Percentiles rank a stretch among this genome's conserved stretches.
phyloP scores from a whole-genome alignment of 1,140 invertebrate species.

The Cryptotermes secundus region DNA sequence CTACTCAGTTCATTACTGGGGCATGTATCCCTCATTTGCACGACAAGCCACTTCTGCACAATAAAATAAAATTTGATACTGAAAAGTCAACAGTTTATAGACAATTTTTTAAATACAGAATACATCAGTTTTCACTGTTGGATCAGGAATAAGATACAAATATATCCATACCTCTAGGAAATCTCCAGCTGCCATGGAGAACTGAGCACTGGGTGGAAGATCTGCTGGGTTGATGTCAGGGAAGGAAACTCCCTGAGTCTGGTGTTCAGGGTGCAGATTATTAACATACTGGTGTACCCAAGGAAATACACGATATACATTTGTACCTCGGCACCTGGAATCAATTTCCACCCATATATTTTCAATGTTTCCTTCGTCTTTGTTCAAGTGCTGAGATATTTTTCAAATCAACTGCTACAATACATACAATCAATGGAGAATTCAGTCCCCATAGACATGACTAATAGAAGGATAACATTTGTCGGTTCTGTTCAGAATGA shows the following conservation, averaged over 20 bases:
- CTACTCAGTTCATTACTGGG: too few species aligned
- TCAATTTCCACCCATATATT: neutral
- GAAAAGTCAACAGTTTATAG: too few species aligned
- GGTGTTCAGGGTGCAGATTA: conserved; percentile 77
- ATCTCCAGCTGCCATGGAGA: conserved; percentile 96
- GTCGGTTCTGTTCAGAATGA: too few species aligned
- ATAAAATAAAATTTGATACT: too few species aligned
- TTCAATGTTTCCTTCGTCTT: neutral
- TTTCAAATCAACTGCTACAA: neutral
- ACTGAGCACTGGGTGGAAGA: conserved; percentile 65
- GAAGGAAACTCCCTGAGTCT: conserved; percentile 75
- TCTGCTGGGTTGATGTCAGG: conserved; percentile 84
- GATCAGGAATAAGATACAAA: too few species aligned
- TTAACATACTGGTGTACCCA: conserved; percentile 95
- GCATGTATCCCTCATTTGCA: too few species aligned
- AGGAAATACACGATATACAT: conserved; percentile 75
- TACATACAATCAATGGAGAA: neutral
- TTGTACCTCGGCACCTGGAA: conserved; percentile 57
- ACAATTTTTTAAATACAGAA: too few species aligned
- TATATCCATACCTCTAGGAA: conserved; percentile 70
- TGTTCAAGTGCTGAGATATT: neutral
- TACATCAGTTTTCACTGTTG: too few species aligned
- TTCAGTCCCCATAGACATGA: neutral
- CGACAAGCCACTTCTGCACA: too few species aligned
- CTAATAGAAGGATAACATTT: too few species aligned